These are phyloP conservation scores for Lasioglossum calceatum DNA, from an alignment of 2,888 invertebrate species.

Conservation along the genomic window DNA sequence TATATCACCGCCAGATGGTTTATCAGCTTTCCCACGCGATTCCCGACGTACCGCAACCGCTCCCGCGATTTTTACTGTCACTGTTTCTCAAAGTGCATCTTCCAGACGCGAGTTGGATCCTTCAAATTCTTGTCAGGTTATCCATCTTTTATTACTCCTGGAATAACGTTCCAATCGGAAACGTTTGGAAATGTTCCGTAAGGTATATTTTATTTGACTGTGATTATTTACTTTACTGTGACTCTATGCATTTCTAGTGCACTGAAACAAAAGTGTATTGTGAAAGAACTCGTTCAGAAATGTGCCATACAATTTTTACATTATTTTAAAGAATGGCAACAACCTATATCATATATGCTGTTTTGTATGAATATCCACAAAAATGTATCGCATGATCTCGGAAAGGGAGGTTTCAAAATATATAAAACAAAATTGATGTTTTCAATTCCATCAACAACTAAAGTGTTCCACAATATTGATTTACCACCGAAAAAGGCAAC, in stretches of 20 bases:
- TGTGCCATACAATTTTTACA: background rate
- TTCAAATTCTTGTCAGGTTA: background rate
- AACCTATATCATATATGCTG: background rate
- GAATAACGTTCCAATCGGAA: background rate
- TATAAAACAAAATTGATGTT: background rate
- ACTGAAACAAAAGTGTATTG: background rate
- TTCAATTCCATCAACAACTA: background rate
- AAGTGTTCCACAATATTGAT: background rate
- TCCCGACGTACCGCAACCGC: background rate
- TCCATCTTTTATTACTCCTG: background rate
- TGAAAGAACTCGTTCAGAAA: background rate
- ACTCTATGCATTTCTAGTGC: background rate
- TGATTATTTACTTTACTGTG: background rate
- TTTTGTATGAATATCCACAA: background rate
- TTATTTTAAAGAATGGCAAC: background rate
- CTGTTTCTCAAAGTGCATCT: background rate
- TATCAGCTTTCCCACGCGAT: slow-evolving; percentile 14
- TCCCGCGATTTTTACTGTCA: background rate
- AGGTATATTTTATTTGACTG: background rate
- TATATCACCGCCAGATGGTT: slow-evolving; percentile 46
- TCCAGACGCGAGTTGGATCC: background rate
- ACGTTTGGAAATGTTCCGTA: background rate
- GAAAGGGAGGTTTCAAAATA: background rate
- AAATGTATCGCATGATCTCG: background rate
- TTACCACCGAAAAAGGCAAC: background rate